These are phyloP conservation scores for Chrysolina haemoptera DNA, from an alignment of 2,888 invertebrate genomes.

Conservation along the genomic window DNA sequence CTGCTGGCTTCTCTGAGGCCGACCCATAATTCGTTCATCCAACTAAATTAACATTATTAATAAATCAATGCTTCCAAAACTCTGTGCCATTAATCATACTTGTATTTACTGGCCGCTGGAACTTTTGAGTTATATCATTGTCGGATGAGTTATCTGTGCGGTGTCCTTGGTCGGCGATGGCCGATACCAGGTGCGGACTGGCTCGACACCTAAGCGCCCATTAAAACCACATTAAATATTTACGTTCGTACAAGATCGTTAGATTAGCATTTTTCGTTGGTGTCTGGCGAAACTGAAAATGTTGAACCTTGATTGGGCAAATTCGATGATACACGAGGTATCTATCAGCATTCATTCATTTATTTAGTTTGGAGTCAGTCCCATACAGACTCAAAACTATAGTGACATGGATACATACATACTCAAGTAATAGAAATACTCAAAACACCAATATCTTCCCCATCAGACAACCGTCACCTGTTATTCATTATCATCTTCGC, in stretches of 20 bases:
- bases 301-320: neutral
- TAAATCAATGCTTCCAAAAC: conserved; percentile 65
- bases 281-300: neutral
- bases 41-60: conserved; percentile 64
- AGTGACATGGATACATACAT: too few relatives aligned
- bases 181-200: conserved; percentile 48
- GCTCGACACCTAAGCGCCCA: conserved; percentile 51
- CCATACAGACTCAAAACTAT: too few relatives aligned
- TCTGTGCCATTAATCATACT: conserved; percentile 65
- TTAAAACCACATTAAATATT: conserved; percentile 58
- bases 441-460: too few relatives aligned
- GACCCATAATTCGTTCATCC: conserved; percentile 60
- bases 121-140: conserved; percentile 64
- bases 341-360: too few relatives aligned
- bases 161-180: conserved; percentile 45
- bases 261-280: conserved; percentile 38
- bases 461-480: too few relatives aligned
- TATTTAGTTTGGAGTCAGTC: too few relatives aligned
- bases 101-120: conserved; percentile 62
- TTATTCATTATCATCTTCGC: too few relatives aligned
- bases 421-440: too few relatives aligned
- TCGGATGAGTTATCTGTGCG: conserved; percentile 62
- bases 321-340: too few relatives aligned
- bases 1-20: conserved; percentile 12
- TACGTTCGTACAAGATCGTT: conserved; percentile 41